Conservation (phyloP, 2,113 vertebrate genomes). For the Isurus oxyrinchus region DNA sequence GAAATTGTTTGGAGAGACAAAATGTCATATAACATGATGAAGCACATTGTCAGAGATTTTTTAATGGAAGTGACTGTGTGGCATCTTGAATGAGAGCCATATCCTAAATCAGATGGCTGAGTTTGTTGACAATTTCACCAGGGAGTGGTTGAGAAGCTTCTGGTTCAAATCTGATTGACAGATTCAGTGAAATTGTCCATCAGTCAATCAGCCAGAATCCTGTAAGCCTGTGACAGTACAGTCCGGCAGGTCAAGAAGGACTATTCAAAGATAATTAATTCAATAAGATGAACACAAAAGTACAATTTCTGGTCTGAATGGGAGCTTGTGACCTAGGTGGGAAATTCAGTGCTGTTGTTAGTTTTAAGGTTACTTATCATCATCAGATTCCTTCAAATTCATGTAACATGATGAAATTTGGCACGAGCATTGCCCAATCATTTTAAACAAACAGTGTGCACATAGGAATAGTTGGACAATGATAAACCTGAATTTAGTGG, state of each 20-base stretch:
- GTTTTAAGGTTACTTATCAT: not conserved
- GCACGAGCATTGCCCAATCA: not conserved
- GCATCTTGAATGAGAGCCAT: not conserved
- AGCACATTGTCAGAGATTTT: not conserved
- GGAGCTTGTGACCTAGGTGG: not conserved
- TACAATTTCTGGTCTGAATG: not conserved
- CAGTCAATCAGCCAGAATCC: not conserved
- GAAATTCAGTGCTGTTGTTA: not conserved
- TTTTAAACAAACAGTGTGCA: not conserved
- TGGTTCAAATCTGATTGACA: not conserved
- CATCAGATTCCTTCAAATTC: not conserved
- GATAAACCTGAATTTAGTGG: not conserved
- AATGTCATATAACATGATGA: not conserved
- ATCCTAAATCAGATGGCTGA: not conserved
- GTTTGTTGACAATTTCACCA: not conserved
- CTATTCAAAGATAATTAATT: not conserved
- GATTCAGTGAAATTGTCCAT: not conserved
- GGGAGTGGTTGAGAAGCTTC: not conserved
- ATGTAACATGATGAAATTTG: not conserved
- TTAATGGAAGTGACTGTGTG: not conserved
- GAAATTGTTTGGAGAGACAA: not conserved
- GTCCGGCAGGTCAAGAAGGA: not conserved
- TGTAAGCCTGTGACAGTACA: not conserved
- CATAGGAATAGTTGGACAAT: not conserved
- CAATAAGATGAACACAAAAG: not conserved